Evolutionary conservation across 2,888 invertebrate species (phyloP).

Genomic region (Aporophyla nigra): DNA sequence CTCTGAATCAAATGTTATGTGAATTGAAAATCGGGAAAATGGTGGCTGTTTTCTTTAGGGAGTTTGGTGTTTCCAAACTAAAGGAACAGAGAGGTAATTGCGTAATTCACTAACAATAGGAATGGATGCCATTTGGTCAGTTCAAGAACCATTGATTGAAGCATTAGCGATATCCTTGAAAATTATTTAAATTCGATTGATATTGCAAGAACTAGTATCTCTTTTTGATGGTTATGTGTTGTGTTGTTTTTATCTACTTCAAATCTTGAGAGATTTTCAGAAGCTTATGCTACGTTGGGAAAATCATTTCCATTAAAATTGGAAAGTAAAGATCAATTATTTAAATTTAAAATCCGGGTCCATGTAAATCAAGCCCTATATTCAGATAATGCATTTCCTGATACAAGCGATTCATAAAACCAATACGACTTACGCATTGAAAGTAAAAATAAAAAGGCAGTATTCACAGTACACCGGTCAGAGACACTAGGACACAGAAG

Average conservation of each 20-base stretch:
- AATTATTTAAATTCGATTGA: no score
- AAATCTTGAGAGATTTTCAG: no score
- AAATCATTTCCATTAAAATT: neutral
- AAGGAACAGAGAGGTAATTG: neutral
- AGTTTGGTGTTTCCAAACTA: neutral
- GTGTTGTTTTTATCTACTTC: no score
- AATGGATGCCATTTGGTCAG: no score
- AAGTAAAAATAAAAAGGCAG: conserved; percentile 47
- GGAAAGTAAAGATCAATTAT: neutral
- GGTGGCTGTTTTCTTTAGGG: neutral
- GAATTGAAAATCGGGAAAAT: conserved; percentile 37
- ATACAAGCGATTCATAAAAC: neutral
- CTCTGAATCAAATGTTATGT: conserved; percentile 34
- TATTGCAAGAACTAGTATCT: no score
- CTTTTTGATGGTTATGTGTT: no score
- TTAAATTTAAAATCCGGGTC: neutral
- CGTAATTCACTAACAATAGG: no score
- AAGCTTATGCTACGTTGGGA: neutral
- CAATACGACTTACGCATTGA: conserved; percentile 19
- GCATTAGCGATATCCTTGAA: no score
- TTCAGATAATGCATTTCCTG: neutral
- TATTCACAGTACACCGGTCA: conserved; percentile 67
- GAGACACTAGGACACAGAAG: conserved; percentile 75
- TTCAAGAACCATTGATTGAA: no score
- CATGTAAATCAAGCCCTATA: neutral